phyloP scores from a whole-genome alignment of 2,888 invertebrate genomes.

The Maniola hyperantus region DNA sequence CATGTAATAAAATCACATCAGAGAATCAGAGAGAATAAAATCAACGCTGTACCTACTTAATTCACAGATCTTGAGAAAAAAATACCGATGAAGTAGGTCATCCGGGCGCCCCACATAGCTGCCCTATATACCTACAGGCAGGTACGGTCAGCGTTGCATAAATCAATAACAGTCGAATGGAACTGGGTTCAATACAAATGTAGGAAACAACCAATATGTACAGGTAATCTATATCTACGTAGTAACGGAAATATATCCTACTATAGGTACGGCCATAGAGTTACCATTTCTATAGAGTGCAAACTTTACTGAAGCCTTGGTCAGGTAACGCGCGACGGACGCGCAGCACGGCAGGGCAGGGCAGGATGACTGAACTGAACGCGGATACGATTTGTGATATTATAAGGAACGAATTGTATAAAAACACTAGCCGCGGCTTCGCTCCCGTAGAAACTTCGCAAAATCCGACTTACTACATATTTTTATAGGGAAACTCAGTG shows the following conservation, averaged over 20 bases:
- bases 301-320: background rate
- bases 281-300: background rate
- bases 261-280: background rate
- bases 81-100: conserved; percentile 23
- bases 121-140: conserved; percentile 28
- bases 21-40: too few relatives aligned
- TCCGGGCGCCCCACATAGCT: conserved; percentile 26
- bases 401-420: background rate
- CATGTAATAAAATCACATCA: background rate
- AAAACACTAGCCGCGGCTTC: background rate
- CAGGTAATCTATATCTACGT: background rate
- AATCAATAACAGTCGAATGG: conserved; percentile 22
- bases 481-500: too few relatives aligned
- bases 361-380: background rate
- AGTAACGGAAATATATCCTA: background rate
- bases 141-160: conserved; percentile 18
- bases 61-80: background rate
- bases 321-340: background rate
- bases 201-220: conserved; percentile 1
- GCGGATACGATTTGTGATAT: background rate
- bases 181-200: conserved; percentile 8
- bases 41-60: too few relatives aligned
- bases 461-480: too few relatives aligned
- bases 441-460: background rate
- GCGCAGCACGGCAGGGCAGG: background rate